Evolutionary conservation across 2,888 invertebrate species (phyloP), one percentile per base, ranked within the genome.

Genomic region (Monochamus alternatus): DNA sequence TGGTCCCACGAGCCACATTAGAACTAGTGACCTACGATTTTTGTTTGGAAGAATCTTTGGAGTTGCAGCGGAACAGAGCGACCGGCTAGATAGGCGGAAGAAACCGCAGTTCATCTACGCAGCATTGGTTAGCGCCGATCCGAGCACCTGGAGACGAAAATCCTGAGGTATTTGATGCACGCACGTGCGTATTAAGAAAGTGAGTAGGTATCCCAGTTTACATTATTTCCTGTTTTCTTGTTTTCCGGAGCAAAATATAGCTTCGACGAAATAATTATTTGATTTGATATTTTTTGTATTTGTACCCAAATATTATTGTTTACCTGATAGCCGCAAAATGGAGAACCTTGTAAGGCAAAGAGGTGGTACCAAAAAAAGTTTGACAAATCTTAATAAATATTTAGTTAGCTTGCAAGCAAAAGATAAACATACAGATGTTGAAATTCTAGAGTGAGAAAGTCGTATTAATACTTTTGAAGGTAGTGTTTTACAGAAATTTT

Each of bases 301-400:
- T 14, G 22, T 55, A 12, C 5, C 5, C 22, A 55, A 55, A 5
- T 55, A 5, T 10, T 5, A 12, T 55, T 55, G 12, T 55, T 55
- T 12, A 44, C 10, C 12, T 55, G 22, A 7, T 10, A 7, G 55
- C 9, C 22, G 22, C 5, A 60, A 22, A 60, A 60, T 60, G 60
- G 60, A 60, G 31, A 60, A 30, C 30, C 60, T 60, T 30, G 30
- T 30, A 22, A 60, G 60, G 10, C 60, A 64, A 64, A 32, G 64
- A 43, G 12, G 32, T 1, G 9, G 64, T 47, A 38, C 3, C 1
- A 64, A 64, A 64, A 47, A 8, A 7, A 64, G 47, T 14, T 30
- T 64, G 32, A 64, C 64, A 12, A 64, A 64, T 1, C 43, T 64
- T 47, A 38, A 64, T 4, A 64, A 64, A 64, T 38, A 47, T 43